Evolutionary conservation across 2,888 invertebrate species (phyloP).

Genomic region (Nomada fabriciana): DNA sequence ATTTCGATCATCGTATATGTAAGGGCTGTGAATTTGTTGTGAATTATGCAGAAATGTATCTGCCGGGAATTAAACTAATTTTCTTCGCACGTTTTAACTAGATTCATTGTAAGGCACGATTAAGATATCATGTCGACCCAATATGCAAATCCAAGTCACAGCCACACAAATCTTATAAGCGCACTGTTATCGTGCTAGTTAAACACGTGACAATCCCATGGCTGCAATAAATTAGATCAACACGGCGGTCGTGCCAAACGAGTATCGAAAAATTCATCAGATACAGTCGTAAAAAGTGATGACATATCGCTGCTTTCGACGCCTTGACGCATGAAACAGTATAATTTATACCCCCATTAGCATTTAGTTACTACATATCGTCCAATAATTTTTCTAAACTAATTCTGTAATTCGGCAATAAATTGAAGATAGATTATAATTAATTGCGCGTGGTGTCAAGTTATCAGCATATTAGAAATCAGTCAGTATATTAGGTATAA

Average conservation of each 20-base stretch:
- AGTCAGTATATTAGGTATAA: no score
- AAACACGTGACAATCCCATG: slow-evolving; percentile 46
- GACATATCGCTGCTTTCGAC: not conserved
- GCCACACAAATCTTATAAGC: slow-evolving; percentile 44
- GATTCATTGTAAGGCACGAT: slow-evolving; percentile 29
- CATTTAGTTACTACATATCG: not conserved
- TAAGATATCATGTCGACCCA: slow-evolving; percentile 51
- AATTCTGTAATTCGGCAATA: not conserved
- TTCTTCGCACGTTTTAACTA: not conserved
- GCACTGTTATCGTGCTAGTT: slow-evolving; percentile 55
- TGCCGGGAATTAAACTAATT: not conserved
- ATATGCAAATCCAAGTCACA: slow-evolving; percentile 43
- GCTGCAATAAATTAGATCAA: slow-evolving; percentile 40
- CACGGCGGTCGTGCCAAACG: not conserved
- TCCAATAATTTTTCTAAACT: not conserved
- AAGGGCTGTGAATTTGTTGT: no score
- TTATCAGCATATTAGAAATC: not conserved
- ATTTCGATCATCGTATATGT: no score
- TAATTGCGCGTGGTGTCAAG: not conserved
- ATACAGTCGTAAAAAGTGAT: slow-evolving; percentile 8
- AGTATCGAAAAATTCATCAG: slow-evolving; percentile 10
- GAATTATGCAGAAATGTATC: not conserved
- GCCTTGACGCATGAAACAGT: not conserved
- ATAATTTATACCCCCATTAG: not conserved
- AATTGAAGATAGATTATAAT: not conserved